Percentiles rank a stretch among this genome's conserved stretches.
Conservation (phyloP, 2,113 vertebrate genomes). For the Anarrhichthys ocellatus region DNA sequence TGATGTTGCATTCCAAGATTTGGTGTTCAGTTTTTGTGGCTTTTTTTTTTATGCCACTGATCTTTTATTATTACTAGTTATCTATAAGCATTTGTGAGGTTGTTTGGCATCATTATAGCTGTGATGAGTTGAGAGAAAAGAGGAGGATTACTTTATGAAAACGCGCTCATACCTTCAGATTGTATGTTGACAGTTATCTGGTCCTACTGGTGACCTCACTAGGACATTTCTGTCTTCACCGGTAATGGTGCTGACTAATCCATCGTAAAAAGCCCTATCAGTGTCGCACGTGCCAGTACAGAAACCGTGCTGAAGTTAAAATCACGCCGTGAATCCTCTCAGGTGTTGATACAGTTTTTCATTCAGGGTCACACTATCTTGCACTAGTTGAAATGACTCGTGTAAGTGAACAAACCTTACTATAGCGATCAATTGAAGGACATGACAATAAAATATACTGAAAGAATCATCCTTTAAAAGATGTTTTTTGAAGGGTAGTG, state of each 20-base stretch:
- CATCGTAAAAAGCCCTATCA: constrained; percentile 14
- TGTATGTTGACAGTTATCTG: constrained; percentile 25
- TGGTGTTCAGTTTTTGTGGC: neutral
- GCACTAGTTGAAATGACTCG: neutral
- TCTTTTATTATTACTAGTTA: neutral
- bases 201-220: constrained; percentile 20
- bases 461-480: neutral
- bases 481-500: neutral
- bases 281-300: constrained; percentile 27
- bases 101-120: neutral
- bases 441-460: neutral
- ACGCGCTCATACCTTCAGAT: constrained; percentile 4
- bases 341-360: neutral
- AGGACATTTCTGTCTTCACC: constrained; percentile 30
- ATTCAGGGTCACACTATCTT: neutral
- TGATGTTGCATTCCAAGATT: neutral
- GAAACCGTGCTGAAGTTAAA: constrained; percentile 26
- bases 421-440: neutral
- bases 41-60: constrained; percentile 5
- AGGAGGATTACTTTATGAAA: neutral
- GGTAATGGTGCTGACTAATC: constrained; percentile 48
- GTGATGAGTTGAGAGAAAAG: constrained; percentile 8
- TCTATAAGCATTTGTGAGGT: neutral
- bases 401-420: neutral
- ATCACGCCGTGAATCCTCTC: constrained; percentile 17